Percentiles rank a stretch among this genome's conserved stretches.
phyloP scores from a whole-genome alignment of 2,113 vertebrate species.

The Circaetus gallicus region DNA sequence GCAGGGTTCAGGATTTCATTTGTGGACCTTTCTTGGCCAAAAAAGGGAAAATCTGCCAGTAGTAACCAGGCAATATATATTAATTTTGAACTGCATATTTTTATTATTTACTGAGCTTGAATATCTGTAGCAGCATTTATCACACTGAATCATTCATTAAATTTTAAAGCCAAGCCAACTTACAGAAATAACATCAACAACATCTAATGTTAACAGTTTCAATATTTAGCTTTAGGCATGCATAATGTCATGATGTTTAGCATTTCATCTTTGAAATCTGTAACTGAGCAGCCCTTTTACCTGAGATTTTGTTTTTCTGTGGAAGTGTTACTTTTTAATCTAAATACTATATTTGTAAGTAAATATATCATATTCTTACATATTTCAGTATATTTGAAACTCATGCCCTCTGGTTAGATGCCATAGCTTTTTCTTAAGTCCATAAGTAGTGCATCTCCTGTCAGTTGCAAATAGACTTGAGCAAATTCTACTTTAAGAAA shows the following conservation, averaged over 20 bases:
- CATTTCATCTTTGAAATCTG: background rate
- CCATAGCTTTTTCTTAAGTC: background rate
- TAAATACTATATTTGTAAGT: background rate
- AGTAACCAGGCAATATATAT: background rate
- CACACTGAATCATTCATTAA: conserved; percentile 19
- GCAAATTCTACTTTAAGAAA: background rate
- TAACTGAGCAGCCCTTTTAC: background rate
- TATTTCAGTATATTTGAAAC: background rate
- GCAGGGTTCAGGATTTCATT: background rate
- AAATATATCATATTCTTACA: background rate
- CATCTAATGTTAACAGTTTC: background rate
- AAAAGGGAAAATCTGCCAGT: background rate
- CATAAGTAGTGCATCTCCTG: background rate
- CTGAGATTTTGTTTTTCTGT: background rate
- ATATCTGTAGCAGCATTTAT: conserved; percentile 13
- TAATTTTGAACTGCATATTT: background rate
- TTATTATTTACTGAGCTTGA: background rate
- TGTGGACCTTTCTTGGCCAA: background rate
- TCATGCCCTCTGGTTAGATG: background rate
- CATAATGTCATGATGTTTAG: background rate
- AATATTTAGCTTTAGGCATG: background rate
- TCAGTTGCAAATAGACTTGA: background rate
- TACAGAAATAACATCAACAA: conserved; percentile 9
- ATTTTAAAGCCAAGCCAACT: conserved; percentile 9
- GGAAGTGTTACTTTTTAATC: background rate